Evolutionary conservation across 2,888 invertebrate genomes (phyloP).

Genomic region (Cephus pygmeus): DNA sequence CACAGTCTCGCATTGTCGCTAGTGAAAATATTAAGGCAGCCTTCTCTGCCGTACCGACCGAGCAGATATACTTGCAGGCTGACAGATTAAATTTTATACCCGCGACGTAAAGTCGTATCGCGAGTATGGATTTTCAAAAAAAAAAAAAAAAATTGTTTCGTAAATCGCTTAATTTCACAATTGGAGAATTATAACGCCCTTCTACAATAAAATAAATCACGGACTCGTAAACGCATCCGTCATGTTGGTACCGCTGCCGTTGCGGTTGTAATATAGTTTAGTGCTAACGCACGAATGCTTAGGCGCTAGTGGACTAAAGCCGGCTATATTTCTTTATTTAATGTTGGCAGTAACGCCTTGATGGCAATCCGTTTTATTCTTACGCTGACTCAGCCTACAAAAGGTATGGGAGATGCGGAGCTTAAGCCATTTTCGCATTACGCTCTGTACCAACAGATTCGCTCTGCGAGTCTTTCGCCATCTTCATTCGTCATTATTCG

Average conservation of each 20-base stretch:
- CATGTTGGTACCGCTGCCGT: constrained; percentile 38
- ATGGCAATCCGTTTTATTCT: constrained; percentile 60
- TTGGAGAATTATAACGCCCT: constrained; percentile 44
- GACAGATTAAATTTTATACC: neutral
- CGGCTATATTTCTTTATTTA: constrained; percentile 63
- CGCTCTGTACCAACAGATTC: constrained; percentile 18
- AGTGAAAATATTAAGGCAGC: neutral
- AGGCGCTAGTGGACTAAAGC: constrained; percentile 49
- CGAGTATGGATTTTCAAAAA: neutral
- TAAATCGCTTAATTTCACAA: constrained; percentile 54
- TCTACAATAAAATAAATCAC: constrained; percentile 61
- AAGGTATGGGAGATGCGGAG: constrained; percentile 19
- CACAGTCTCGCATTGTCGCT: neutral
- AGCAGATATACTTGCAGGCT: neutral
- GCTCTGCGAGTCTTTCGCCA: neutral
- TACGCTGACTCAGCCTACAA: constrained; percentile 55
- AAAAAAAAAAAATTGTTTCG: constrained; percentile 5
- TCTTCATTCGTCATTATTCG: constrained; percentile 28
- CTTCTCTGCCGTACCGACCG: neutral
- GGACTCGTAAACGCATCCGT: constrained; percentile 60
- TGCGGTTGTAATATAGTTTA: constrained; percentile 60
- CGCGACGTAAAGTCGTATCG: neutral
- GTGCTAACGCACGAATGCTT: constrained; percentile 57
- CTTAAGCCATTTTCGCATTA: constrained; percentile 9
- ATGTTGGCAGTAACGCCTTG: constrained; percentile 56